Base-by-base conservation (phyloP, 92 coral and sea anemone species). In the Phenganax stokvisi region DNA sequence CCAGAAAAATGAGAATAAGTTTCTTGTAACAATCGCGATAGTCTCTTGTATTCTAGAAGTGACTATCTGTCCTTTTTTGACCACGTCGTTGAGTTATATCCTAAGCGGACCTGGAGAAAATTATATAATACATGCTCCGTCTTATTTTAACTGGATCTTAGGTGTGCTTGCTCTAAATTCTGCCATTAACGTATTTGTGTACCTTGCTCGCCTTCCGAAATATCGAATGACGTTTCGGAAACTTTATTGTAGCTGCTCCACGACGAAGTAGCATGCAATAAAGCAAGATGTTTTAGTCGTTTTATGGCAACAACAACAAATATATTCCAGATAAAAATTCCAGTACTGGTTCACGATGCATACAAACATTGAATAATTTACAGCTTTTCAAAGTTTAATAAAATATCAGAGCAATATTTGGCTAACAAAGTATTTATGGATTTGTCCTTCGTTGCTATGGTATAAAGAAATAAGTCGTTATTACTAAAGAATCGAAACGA, bases 181-280 rank as follows among this genome's bases (percentile, higher is more conserved):
- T 3, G 81, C 81, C 3, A 29, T 29, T 12, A 77, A 77, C 51
- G 69, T 65, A 10, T 77, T 77, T 31, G 52, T 77, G 4, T 77
- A 77, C 25, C 55, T 58, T 59, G 58, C 70, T 70, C 71, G 81
- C n/a, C 64, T 77, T 63, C 69, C 69, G 0, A 59, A 57, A 61
- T 77, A 77, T 44, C 30, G 71, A 60, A 77, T 30, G 37, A 58
- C 81, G 31, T 77, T 58, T 60, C 28, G 31, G 28, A 20, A 20
- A 13, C 70, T 77, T 31, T 60, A 58, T n/a, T 75, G 80, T 17
- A 13, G 54, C n/a, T 62, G 69, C 10, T n/a, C 30, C 12, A 58
- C 12, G 16, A 58, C 63, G 69, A 62, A n/a, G 29, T 20, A 20
- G 25, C 25, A 20, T 20, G 25, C 25, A 20, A 20, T 20, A 20